Evolutionary conservation across 2,113 vertebrate species (phyloP).

Genomic region (Cebidichthys violaceus): DNA sequence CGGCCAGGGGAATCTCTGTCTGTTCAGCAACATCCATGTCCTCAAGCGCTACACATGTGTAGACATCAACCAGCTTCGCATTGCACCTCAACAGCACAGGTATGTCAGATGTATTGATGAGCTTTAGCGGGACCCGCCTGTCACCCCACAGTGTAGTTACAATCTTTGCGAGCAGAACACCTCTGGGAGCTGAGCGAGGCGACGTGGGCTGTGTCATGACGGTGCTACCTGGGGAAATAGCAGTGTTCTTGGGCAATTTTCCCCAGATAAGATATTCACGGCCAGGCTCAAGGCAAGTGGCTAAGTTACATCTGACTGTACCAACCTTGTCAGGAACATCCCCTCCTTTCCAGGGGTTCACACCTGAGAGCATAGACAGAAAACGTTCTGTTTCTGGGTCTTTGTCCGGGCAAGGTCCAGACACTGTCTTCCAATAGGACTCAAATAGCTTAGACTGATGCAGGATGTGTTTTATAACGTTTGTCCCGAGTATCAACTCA

Average conservation of each 20-base stretch:
- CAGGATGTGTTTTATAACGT: conserved; percentile 39
- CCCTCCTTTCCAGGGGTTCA: conserved; percentile 14
- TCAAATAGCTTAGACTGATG: conserved; percentile 31
- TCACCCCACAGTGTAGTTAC: conserved; percentile 16
- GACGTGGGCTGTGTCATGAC: conserved; percentile 16
- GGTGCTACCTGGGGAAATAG: conserved; percentile 22
- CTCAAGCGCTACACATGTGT: background rate
- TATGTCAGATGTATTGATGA: conserved; percentile 9
- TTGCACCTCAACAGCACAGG: background rate
- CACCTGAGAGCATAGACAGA: conserved; percentile 35
- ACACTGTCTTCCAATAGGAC: conserved; percentile 29
- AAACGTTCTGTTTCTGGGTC: conserved; percentile 23
- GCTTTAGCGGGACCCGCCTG: background rate
- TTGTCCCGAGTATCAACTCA: conserved; percentile 34
- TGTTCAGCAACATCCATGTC: background rate
- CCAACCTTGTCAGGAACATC: conserved; percentile 23
- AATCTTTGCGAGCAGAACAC: conserved; percentile 14
- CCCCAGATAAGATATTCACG: conserved; percentile 38
- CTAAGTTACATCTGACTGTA: conserved; percentile 33
- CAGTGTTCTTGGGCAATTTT: conserved; percentile 13
- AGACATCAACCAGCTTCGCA: conserved; percentile 40
- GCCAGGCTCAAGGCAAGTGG: background rate
- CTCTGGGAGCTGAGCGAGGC: conserved; percentile 12
- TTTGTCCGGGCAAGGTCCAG: background rate
- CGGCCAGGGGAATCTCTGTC: background rate